Conservation (phyloP, 2,797 vertebrate genomes). For the Falco naumanni region DNA sequence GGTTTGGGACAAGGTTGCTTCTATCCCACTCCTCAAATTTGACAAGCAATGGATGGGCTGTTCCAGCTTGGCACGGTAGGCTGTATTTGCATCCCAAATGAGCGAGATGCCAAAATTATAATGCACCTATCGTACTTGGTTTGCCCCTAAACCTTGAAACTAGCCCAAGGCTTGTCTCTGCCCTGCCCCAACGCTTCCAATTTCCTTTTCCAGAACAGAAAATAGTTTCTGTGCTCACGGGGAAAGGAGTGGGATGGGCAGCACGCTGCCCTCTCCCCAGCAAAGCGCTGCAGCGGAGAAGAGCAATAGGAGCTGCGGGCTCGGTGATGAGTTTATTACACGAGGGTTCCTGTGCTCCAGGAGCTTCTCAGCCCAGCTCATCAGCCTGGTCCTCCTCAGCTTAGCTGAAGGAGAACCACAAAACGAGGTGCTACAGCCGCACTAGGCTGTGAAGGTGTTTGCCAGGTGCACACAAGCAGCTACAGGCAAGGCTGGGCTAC, state of each 20-base stretch:
- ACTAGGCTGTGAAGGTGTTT: background rate
- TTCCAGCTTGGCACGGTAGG: background rate
- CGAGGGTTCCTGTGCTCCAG: accelerated
- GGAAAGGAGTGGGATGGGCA: background rate
- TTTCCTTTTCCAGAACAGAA: background rate
- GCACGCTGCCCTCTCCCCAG: background rate
- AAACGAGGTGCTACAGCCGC: accelerated
- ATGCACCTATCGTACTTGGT: background rate
- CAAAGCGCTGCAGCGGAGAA: background rate
- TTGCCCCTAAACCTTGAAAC: background rate
- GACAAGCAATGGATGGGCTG: background rate
- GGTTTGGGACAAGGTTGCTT: background rate
- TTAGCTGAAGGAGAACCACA: background rate
- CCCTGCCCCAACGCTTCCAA: background rate
- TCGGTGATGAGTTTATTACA: background rate
- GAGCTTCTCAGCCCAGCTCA: background rate
- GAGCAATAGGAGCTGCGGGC: background rate
- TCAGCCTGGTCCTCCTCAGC: background rate
- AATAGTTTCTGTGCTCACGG: background rate
- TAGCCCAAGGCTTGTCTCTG: background rate
- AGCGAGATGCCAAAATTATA: background rate
- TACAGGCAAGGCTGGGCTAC: background rate
- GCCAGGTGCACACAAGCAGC: background rate
- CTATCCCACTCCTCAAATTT: background rate
- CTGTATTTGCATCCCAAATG: background rate